Evolutionary conservation across 64 coral and sea anemone species (phyloP).

Genomic region (Catalaphyllia jardinei): DNA sequence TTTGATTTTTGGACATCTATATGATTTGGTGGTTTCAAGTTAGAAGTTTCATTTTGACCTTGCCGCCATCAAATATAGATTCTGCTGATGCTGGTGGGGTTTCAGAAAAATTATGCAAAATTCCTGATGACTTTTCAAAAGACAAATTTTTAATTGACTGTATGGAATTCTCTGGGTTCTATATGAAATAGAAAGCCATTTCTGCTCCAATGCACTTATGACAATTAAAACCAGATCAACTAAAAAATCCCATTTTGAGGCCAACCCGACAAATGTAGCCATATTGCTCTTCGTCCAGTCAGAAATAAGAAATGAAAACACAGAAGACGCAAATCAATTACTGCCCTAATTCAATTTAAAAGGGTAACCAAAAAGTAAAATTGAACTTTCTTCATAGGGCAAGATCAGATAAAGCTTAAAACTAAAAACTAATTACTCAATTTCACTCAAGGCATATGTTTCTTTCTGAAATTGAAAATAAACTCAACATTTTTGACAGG

Average conservation of each 20-base stretch:
- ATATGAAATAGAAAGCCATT: slow-evolving; percentile 10
- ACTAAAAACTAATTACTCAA: slow-evolving; percentile 78
- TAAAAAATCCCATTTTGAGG: slow-evolving; percentile 67
- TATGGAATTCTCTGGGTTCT: neutral
- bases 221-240: slow-evolving; percentile 81
- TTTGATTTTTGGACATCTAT: slow-evolving; percentile 50
- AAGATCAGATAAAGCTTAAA: slow-evolving; percentile 79
- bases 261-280: slow-evolving; percentile 69
- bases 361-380: slow-evolving; percentile 66
- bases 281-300: slow-evolving; percentile 73
- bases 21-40: slow-evolving; percentile 48
- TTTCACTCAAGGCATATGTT: slow-evolving; percentile 28
- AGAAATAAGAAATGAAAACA: slow-evolving; percentile 77
- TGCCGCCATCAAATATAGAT: slow-evolving; percentile 41
- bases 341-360: slow-evolving; percentile 89
- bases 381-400: slow-evolving; percentile 80
- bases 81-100: slow-evolving; percentile 35
- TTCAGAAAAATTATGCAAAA: neutral
- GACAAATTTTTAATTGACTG: slow-evolving; percentile 28
- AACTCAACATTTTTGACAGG: neutral
- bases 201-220: slow-evolving; percentile 47
- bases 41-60: slow-evolving; percentile 43
- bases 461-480: slow-evolving; percentile 47
- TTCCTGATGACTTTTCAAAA: neutral
- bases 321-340: slow-evolving; percentile 86